Evolutionary conservation across 1,140 invertebrate genomes (phyloP), one percentile per base, ranked within the genome.

Genomic region (Grapholita molesta): DNA sequence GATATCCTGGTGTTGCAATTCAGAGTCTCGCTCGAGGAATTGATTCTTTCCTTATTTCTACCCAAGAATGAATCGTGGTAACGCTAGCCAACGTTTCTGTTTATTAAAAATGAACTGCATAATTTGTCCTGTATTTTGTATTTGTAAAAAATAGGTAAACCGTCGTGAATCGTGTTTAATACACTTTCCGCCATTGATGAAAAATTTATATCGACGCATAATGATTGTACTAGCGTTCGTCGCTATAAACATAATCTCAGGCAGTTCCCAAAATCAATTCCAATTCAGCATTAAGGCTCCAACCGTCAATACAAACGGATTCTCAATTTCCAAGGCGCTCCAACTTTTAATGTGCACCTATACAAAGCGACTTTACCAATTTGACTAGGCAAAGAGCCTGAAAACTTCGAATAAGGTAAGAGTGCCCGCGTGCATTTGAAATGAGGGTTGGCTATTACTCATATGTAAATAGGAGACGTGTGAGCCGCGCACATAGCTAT

Each of bases 341-440:
- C 66, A 67, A 67, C 30, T 67, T 67, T 67, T 67, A 67, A 67
- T 67, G 66, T 67, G 38, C 55, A 61, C 55, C 55, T 61, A 61
- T 67, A 52, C 35, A 67, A 30, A 42, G 48, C 35, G 66, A 67
- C 30, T 67, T 67, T 53, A 18, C 25, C 66, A 52, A 67, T 67
- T 67, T 67, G 30, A 30, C 48, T 67, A 67, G 30, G 66, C 42
- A 67, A 67, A 67, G 48, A 33, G 64, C 33, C 33, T 35, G 32
- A 38, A 65, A 65, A 33, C 33, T 65, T 65, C 18, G 33, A 38
- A 32, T 35, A 38, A 65, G 32, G 64, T 35, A 33, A 24, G 32
- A 38, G 33, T 38, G 30, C 64, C 38, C 30, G 15, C 64, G 64
- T 65, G 64, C 33, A 65, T 65, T 65, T 32, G 64, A 32, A 65